A percentile compares a stretch with the other conserved stretches of the same genome.
Evolutionary conservation across 2,888 invertebrate species (phyloP).

Genomic region (Conistra vaccinii): DNA sequence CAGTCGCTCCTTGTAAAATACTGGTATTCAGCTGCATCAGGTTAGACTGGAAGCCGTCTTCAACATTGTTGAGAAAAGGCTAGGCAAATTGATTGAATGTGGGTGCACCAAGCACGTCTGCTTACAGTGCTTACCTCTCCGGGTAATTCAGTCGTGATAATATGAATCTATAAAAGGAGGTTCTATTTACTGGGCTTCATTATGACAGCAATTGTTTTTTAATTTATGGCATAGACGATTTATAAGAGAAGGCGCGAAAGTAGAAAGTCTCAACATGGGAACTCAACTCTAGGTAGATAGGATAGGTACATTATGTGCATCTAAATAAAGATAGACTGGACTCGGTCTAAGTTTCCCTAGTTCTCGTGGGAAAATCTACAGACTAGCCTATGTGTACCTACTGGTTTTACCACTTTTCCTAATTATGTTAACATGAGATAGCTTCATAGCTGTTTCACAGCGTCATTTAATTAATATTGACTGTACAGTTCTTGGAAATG

Average conservation of each 20-base stretch:
- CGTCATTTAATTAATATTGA: neutral
- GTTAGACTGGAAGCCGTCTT: no score
- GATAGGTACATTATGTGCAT: constrained; percentile 24
- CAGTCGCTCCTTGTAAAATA: no score
- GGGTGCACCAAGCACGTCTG: neutral
- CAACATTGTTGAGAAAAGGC: no score
- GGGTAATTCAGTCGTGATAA: no score
- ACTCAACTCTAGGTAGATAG: constrained; percentile 15
- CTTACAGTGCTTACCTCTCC: no score
- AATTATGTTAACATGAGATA: constrained; percentile 24
- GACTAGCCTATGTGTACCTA: neutral
- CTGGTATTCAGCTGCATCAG: no score
- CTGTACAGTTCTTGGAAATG: no score
- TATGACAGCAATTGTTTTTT: constrained; percentile 39
- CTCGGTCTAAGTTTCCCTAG: constrained; percentile 57
- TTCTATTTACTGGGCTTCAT: neutral
- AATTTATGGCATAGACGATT: constrained; percentile 17
- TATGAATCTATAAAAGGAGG: neutral
- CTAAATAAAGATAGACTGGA: constrained; percentile 59
- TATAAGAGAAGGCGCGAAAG: constrained; percentile 49
- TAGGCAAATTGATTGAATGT: no score
- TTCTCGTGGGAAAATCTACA: constrained; percentile 56
- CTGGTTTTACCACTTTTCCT: constrained; percentile 47
- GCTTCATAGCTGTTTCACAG: constrained; percentile 17
- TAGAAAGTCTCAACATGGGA: constrained; percentile 52